Evolutionary conservation across 1,140 invertebrate genomes (phyloP).

Genomic region (Anagrus nilaparvatae): DNA sequence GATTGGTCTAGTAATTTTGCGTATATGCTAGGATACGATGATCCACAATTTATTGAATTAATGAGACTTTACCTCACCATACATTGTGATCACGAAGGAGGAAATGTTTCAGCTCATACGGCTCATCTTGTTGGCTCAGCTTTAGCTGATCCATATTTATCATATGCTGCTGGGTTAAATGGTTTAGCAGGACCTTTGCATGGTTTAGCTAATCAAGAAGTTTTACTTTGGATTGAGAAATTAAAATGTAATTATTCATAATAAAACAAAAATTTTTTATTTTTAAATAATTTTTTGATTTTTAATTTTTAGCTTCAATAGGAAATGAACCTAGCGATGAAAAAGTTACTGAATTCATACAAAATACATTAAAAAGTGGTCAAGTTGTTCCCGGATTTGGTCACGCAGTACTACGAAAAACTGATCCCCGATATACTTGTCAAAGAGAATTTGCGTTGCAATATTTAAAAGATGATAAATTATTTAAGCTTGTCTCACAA

Average conservation of each 20-base stretch:
- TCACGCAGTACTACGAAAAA: slow-evolving; percentile 92
- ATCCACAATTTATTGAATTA: slow-evolving; percentile 79
- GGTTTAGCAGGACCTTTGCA: slow-evolving; percentile 92
- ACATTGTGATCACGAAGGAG: slow-evolving; percentile 93
- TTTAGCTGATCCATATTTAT: slow-evolving; percentile 88
- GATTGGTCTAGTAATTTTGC: slow-evolving; percentile 95
- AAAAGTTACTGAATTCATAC: slow-evolving; percentile 84
- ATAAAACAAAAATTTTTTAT: no score
- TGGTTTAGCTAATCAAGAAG: slow-evolving; percentile 92
- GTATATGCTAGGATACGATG: slow-evolving; percentile 85
- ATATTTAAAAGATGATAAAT: slow-evolving; percentile 82
- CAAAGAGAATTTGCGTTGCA: slow-evolving; percentile 93
- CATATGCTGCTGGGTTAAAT: slow-evolving; percentile 89
- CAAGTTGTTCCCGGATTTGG: slow-evolving; percentile 96
- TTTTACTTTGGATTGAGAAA: slow-evolving; percentile 77
- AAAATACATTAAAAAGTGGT: slow-evolving; percentile 89
- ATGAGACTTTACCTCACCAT: slow-evolving; percentile 94
- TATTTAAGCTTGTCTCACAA: slow-evolving; percentile 86
- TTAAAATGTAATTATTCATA: no score
- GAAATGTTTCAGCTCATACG: slow-evolving; percentile 92
- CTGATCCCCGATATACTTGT: slow-evolving; percentile 89
- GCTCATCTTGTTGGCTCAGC: slow-evolving; percentile 92
- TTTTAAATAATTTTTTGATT: no score
- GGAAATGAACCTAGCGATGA: slow-evolving; percentile 77
- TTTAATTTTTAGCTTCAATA: slow-evolving; percentile 63